phyloP scores from a whole-genome alignment of 2,888 invertebrate genomes.

The Trissolcus japonicus region DNA sequence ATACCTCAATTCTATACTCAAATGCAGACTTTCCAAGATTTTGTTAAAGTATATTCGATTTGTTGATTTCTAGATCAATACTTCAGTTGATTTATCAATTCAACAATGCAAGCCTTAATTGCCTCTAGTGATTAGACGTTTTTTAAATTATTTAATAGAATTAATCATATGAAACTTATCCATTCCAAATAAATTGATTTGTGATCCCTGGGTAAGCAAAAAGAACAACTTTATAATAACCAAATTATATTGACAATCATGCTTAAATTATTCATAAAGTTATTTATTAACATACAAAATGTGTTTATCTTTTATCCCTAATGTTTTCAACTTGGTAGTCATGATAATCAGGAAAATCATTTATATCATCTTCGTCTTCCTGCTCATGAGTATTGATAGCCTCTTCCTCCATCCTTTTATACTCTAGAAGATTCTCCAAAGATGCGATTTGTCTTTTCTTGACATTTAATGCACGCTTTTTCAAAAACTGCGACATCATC shows the following conservation, averaged over 20 bases:
- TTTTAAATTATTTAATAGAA: no score
- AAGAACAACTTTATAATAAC: background rate
- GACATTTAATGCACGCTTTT: background rate
- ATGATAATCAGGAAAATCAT: background rate
- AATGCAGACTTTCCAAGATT: no score
- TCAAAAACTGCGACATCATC: slow-evolving; percentile 8
- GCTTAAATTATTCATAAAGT: background rate
- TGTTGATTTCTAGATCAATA: no score
- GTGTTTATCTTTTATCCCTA: background rate
- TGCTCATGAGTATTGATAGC: background rate
- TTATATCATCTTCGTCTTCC: background rate
- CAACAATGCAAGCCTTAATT: no score
- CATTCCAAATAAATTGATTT: no score
- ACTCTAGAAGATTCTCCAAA: background rate
- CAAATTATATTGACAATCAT: background rate
- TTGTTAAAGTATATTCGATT: no score
- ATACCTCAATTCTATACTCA: no score
- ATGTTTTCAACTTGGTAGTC: background rate
- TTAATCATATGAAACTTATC: no score
- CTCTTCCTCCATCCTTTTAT: background rate
- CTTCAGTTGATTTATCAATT: no score
- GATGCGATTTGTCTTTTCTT: slow-evolving; percentile 3
- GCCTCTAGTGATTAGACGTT: no score
- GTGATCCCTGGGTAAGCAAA: background rate
- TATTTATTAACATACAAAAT: slow-evolving; percentile 1